Evolutionary conservation across 1,140 invertebrate species (phyloP), one percentile per base, ranked within the genome.

Genomic region (Oedothorax gibbosus): DNA sequence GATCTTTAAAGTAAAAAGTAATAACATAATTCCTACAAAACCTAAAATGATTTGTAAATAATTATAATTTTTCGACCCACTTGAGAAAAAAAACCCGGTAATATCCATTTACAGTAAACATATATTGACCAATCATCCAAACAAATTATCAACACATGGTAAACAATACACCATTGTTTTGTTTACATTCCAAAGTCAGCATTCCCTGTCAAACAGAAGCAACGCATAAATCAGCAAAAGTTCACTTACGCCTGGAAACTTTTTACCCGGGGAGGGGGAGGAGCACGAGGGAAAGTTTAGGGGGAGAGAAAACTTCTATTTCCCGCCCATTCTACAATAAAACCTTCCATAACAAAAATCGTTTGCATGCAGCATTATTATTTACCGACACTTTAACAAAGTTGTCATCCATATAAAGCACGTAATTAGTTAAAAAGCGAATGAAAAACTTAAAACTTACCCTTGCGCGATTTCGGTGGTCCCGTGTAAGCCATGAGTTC

Each of bases 401-500:
- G 12, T 60, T 60, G 57, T n/a, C 12, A 14, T 4, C 12, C 3
- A 11, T 7, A 60, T 11, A 60, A n/a, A 7, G 57, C 11, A 12
- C 9, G 57, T n/a, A 7, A 60, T 14, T 60, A n/a, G 3, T 60
- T 60, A 7, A 60, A n/a, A 18, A 68, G 7, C 8, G 49, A 12
- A 68, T 21, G 7, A 71, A 72, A 60, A 50, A 64, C 20, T 56
- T 6, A 50, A 3, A n/a, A 49, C 80, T 75, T 76, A 84, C 81
- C 81, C 68, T 72, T 76, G 14, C 72, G 60, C 54, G 72, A 11
- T 66, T 84, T 84, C 14, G 81, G 71, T 62, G 81, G 75, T 57
- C 60, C 80, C 71, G 81, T 76, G 71, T 49, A 53, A 12, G 81
- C 81, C 81, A 84, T 84, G 81, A 84, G 81, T 20, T 84, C 81